These are phyloP conservation scores for Furcifer pardalis DNA, from an alignment of 2,797 vertebrate genomes.

Conservation along the genomic window DNA sequence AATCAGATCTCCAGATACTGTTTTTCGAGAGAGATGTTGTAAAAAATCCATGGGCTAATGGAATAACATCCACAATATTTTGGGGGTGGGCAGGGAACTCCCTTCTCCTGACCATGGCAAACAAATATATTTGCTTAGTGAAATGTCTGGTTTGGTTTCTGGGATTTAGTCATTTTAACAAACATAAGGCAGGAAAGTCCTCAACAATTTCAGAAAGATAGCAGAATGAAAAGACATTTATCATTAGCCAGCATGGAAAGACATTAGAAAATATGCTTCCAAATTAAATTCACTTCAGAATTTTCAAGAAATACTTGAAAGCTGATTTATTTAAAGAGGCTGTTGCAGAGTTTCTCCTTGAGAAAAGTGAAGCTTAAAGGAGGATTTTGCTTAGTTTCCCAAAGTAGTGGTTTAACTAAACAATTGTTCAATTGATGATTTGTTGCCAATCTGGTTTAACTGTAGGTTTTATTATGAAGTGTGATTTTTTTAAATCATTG, in stretches of 20 bases:
- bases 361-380: too few species aligned
- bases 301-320: too few species aligned
- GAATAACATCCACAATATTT: too few species aligned
- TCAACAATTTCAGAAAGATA: constrained; percentile 7
- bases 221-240: neutral
- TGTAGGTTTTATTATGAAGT: too few species aligned
- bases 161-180: neutral
- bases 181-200: neutral
- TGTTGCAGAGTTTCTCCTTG: too few species aligned
- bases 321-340: too few species aligned
- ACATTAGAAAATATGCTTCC: neutral
- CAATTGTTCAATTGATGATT: too few species aligned
- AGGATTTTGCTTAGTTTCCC: too few species aligned
- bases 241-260: neutral
- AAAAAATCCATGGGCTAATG: neutral
- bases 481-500: too few species aligned
- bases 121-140: neutral
- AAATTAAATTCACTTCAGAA: neutral
- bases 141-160: neutral
- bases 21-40: neutral
- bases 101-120: neutral
- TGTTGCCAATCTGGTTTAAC: too few species aligned
- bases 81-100: too few species aligned
- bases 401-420: too few species aligned
- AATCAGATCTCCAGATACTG: neutral